phyloP scores from a whole-genome alignment of 1,140 invertebrate genomes.

The Acromyrmex echinatior region DNA sequence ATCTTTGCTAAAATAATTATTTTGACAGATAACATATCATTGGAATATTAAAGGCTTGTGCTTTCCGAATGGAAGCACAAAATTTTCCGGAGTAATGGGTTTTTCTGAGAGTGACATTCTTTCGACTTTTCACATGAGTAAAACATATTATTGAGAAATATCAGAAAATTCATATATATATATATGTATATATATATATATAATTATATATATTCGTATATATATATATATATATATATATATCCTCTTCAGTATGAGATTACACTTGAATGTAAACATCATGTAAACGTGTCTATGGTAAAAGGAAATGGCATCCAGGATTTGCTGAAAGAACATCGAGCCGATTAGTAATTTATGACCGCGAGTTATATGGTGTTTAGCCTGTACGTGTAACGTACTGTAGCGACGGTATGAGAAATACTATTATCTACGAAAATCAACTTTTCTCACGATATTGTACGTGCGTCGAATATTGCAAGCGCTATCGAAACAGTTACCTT shows the following conservation, averaged over 20 bases:
- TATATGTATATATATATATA: no score
- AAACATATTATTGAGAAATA: constrained; percentile 34
- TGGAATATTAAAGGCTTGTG: background rate
- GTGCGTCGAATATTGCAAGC: constrained; percentile 25
- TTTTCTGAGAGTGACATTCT: background rate
- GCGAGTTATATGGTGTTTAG: constrained; percentile 18
- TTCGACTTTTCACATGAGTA: constrained; percentile 1
- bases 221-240: background rate
- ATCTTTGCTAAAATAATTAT: background rate
- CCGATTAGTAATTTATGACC: constrained; percentile 67
- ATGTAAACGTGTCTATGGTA: constrained; percentile 31
- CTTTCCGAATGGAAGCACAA: background rate
- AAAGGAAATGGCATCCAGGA: constrained; percentile 45
- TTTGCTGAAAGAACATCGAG: constrained; percentile 67
- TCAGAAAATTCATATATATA: constrained; percentile 52
- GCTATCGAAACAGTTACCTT: background rate
- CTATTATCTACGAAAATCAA: constrained; percentile 55
- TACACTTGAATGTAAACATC: background rate
- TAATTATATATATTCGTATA: no score
- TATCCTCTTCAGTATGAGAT: background rate
- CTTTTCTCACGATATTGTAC: background rate
- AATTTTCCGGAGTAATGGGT: background rate
- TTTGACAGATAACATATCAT: background rate
- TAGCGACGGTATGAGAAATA: constrained; percentile 43
- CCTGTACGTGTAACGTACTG: background rate